phyloP scores from a whole-genome alignment of 1,140 invertebrate species.

The Euura saliciscinereae region DNA sequence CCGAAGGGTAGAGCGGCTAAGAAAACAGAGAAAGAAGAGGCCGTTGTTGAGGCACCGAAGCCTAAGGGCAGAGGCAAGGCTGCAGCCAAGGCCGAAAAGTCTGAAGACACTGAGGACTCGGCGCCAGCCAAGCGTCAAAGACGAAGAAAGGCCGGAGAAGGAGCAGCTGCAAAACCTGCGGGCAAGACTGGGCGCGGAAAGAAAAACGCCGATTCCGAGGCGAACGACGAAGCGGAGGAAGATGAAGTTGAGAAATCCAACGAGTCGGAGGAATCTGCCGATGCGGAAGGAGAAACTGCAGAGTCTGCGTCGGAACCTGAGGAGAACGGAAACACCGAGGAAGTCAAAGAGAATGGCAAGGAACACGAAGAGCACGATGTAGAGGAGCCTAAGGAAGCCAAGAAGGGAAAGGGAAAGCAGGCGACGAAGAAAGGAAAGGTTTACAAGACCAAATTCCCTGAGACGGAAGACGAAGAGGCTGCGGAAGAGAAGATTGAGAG shows the following conservation, averaged over 20 bases:
- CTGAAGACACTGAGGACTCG: background rate
- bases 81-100: background rate
- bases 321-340: background rate
- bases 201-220: background rate
- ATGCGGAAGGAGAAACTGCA: background rate
- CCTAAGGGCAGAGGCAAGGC: background rate
- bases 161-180: background rate
- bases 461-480: background rate
- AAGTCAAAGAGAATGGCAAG: conserved; percentile 1
- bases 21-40: background rate
- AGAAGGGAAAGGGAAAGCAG: conserved; percentile 5
- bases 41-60: background rate
- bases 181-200: background rate
- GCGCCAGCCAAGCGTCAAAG: background rate
- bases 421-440: background rate
- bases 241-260: background rate
- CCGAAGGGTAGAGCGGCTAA: background rate
- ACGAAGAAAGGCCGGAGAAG: background rate
- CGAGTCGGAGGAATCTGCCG: background rate
- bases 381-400: conserved; percentile 6
- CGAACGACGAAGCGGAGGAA: background rate
- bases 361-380: background rate
- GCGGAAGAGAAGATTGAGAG: background rate
- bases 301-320: background rate
- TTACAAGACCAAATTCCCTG: conserved; percentile 5